These are phyloP conservation scores for Gasterosteus aculeatus DNA, from an alignment of 2,113 vertebrate genomes.

Conservation along the genomic window DNA sequence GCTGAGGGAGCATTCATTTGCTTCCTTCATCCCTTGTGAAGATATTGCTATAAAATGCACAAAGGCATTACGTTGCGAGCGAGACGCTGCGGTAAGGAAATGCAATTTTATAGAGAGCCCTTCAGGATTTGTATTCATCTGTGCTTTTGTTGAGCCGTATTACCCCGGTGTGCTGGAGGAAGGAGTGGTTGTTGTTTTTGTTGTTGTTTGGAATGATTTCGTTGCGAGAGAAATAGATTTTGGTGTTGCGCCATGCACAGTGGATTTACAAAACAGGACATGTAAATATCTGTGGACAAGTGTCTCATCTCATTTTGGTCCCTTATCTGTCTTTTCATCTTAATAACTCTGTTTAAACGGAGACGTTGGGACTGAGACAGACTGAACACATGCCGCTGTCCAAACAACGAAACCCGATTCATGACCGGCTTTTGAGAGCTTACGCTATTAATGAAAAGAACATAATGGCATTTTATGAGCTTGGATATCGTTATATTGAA, in stretches of 20 bases:
- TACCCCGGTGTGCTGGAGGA: constrained; percentile 47
- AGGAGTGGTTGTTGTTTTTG: constrained; percentile 33
- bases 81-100: constrained; percentile 19
- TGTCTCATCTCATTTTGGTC: background rate
- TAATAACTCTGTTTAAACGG: constrained; percentile 21
- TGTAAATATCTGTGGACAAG: background rate
- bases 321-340: background rate
- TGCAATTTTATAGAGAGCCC: constrained; percentile 52
- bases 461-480: constrained; percentile 30
- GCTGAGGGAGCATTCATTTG: constrained; percentile 38
- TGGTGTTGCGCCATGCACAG: background rate
- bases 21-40: constrained; percentile 28
- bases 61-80: constrained; percentile 24
- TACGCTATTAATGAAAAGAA: constrained; percentile 40
- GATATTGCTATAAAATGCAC: constrained; percentile 41
- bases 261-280: constrained; percentile 12
- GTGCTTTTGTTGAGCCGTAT: constrained; percentile 51
- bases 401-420: constrained; percentile 50
- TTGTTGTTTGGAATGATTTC: constrained; percentile 48
- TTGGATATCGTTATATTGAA: constrained; percentile 32
- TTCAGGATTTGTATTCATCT: constrained; percentile 62
- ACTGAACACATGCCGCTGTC: background rate
- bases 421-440: constrained; percentile 40
- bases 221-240: constrained; percentile 39
- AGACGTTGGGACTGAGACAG: background rate